These are phyloP conservation scores for Brachionus asplanchnoidis DNA, from an alignment of 1,140 invertebrate species.

Conservation along the genomic window DNA sequence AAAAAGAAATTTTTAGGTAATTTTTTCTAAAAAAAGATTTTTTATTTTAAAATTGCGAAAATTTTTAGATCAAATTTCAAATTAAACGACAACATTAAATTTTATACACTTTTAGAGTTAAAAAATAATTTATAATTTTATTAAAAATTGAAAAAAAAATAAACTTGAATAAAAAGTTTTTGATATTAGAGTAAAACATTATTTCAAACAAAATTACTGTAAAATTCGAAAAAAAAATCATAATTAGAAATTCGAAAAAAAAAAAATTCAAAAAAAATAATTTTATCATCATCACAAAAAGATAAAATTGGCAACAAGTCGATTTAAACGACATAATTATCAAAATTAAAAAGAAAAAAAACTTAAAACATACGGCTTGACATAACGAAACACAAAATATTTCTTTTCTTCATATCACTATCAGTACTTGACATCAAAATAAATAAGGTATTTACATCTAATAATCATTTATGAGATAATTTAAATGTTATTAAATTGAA, in stretches of 20 bases:
- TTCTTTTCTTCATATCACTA: neutral
- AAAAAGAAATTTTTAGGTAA: no score
- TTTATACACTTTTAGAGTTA: neutral
- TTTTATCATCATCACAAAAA: neutral
- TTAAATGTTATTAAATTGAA: conserved; percentile 15
- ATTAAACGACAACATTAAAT: no score
- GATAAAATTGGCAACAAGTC: neutral
- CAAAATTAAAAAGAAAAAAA: neutral
- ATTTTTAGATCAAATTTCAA: no score
- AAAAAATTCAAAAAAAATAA: neutral
- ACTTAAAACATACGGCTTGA: neutral
- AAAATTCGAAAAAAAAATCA: neutral
- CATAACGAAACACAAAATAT: neutral
- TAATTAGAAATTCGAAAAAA: neutral
- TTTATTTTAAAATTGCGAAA: no score
- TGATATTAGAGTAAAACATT: neutral
- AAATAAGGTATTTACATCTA: neutral
- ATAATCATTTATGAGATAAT: neutral
- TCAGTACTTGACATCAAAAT: conserved; percentile 9
- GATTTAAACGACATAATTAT: neutral
- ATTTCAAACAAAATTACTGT: neutral
- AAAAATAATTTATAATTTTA: neutral
- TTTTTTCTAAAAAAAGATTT: no score
- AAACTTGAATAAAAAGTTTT: neutral
- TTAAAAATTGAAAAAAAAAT: neutral